phyloP scores from a whole-genome alignment of 2,888 invertebrate species.

The Drosophila limbata region DNA sequence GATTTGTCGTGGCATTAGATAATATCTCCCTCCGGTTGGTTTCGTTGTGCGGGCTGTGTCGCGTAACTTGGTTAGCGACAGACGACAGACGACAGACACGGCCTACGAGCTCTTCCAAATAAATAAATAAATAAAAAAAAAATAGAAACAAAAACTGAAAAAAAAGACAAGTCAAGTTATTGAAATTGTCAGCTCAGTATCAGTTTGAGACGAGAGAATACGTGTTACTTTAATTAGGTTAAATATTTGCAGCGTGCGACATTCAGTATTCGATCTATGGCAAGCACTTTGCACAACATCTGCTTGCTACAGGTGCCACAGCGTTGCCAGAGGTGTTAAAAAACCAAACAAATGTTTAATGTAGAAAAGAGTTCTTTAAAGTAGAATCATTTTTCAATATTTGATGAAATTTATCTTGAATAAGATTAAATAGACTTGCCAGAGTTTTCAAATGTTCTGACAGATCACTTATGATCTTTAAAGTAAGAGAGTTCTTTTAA shows the following conservation, averaged over 20 bases:
- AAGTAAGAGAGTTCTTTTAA: no score
- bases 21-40: constrained; percentile 56
- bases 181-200: constrained; percentile 25
- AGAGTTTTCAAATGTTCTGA: background rate
- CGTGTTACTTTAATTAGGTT: constrained; percentile 34
- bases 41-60: constrained; percentile 49
- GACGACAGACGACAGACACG: constrained; percentile 35
- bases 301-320: background rate
- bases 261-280: constrained; percentile 8
- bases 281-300: constrained; percentile 14
- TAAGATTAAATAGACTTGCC: background rate
- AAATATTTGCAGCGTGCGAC: constrained; percentile 29
- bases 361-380: background rate
- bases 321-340: background rate
- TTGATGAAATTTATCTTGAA: background rate
- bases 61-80: constrained; percentile 63
- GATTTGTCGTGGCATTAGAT: constrained; percentile 74
- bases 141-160: constrained; percentile 2
- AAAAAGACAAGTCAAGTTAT: constrained; percentile 28
- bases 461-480: background rate
- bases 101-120: constrained; percentile 36
- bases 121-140: constrained; percentile 6
- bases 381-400: background rate
- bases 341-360: background rate
- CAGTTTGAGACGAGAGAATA: constrained; percentile 9